Percentiles rank a stretch among this genome's conserved stretches.
Evolutionary conservation across 2,797 vertebrate species (phyloP).

Genomic region (Lycodopsis pacificus): DNA sequence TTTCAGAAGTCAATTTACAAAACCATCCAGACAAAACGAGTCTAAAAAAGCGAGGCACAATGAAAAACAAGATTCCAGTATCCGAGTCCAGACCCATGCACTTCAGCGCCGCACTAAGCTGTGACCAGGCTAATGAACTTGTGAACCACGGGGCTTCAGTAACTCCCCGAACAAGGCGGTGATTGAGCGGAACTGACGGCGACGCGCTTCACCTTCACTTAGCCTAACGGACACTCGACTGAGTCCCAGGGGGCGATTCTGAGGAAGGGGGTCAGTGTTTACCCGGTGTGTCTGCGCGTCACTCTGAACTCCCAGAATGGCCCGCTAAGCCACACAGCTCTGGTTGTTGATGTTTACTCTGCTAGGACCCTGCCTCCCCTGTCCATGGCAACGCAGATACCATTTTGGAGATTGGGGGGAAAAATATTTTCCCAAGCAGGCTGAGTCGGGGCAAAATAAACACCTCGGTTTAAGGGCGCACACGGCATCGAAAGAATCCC

Average conservation of each 20-base stretch:
- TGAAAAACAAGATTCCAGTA: background rate
- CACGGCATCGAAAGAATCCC: slow-evolving; percentile 65
- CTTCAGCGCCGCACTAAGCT: slow-evolving; percentile 1
- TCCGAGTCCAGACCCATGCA: background rate
- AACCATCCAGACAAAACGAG: background rate
- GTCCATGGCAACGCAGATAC: slow-evolving; percentile 72
- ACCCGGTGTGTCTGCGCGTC: slow-evolving; percentile 75
- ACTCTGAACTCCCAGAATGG: slow-evolving; percentile 58
- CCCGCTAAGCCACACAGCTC: slow-evolving; percentile 66
- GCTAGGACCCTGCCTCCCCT: slow-evolving; percentile 46
- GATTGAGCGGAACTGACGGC: slow-evolving; percentile 75
- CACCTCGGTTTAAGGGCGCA: slow-evolving; percentile 60
- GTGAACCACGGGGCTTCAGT: slow-evolving; percentile 53
- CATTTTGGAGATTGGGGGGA: slow-evolving; percentile 71
- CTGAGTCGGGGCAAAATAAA: slow-evolving; percentile 78
- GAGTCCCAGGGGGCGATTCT: slow-evolving; percentile 66
- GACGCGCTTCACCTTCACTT: slow-evolving; percentile 82
- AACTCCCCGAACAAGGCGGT: slow-evolving; percentile 60
- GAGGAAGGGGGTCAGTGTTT: slow-evolving; percentile 77
- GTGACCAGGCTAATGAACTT: slow-evolving; percentile 65
- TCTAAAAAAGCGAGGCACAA: background rate
- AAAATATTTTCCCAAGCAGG: slow-evolving; percentile 83
- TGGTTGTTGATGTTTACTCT: slow-evolving; percentile 81
- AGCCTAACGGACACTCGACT: slow-evolving; percentile 78
- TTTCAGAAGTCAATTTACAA: too few species aligned